Conservation (phyloP, 2,797 vertebrate species). For the Sebastes matsubarae region DNA sequence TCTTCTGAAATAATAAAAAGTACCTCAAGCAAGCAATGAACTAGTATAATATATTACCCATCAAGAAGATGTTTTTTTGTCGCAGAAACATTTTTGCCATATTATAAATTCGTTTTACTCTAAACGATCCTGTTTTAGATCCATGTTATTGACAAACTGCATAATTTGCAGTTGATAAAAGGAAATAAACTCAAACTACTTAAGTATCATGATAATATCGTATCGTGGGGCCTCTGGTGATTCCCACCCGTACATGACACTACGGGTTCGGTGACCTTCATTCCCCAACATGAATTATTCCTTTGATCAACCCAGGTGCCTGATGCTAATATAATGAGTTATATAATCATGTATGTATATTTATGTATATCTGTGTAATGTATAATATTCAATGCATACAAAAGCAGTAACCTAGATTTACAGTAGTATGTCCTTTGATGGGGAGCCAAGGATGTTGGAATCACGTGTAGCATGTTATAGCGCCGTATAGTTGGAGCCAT, state of each 20-base stretch:
- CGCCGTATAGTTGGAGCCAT: slow-evolving; percentile 18
- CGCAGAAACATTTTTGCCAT: not conserved
- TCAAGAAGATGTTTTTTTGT: not conserved
- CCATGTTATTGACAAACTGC: not conserved
- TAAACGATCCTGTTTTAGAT: not conserved
- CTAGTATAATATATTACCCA: too few relatives aligned
- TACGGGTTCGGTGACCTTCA: not conserved
- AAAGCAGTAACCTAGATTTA: slow-evolving; percentile 26
- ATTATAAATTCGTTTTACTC: not conserved
- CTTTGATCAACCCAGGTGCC: not conserved
- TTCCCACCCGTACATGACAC: not conserved
- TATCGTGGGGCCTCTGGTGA: too few relatives aligned
- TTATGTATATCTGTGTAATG: not conserved
- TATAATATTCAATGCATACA: not conserved
- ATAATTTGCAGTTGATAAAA: too few relatives aligned
- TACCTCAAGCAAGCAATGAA: too few relatives aligned
- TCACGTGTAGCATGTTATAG: slow-evolving; percentile 34
- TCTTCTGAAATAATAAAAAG: too few relatives aligned
- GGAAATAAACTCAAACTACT: too few relatives aligned
- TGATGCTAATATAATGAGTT: not conserved
- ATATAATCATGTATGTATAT: not conserved
- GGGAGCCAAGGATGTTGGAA: slow-evolving; percentile 23
- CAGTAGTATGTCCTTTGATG: not conserved
- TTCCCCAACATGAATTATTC: not conserved
- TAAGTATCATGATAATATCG: too few relatives aligned